Percentiles rank a stretch among this genome's conserved stretches.
phyloP scores from a whole-genome alignment of 2,797 vertebrate genomes.

The Anguilla marmorata region DNA sequence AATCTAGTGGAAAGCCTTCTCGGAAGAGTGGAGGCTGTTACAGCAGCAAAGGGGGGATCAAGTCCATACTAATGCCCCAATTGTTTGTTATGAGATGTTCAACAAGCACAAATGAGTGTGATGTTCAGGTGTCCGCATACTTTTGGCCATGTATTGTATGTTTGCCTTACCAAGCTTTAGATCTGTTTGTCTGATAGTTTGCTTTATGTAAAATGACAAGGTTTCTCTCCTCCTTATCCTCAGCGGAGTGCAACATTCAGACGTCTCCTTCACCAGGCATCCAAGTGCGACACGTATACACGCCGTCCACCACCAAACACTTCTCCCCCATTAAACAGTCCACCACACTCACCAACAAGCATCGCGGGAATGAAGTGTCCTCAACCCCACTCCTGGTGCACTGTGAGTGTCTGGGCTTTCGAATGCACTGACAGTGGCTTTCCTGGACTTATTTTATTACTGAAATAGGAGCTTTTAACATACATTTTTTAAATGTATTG shows the following conservation, averaged over 20 bases:
- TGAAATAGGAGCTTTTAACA: neutral
- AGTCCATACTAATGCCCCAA: too few species aligned
- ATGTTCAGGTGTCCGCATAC: too few species aligned
- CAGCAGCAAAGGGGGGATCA: too few species aligned
- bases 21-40: too few species aligned
- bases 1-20: too few species aligned
- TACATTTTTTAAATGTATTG: neutral
- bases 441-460: neutral
- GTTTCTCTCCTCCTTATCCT: slow-evolving; percentile 20
- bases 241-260: slow-evolving; percentile 97
- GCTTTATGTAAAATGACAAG: neutral
- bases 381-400: slow-evolving; percentile 93
- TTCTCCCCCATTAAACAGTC: slow-evolving; percentile 99
- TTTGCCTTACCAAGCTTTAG: neutral
- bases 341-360: slow-evolving; percentile 97
- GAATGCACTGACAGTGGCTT: neutral
- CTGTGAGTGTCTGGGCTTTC: slow-evolving; percentile 76
- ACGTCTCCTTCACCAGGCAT: slow-evolving; percentile 96
- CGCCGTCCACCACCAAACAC: slow-evolving; percentile 96
- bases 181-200: neutral
- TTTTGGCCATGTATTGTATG: neutral
- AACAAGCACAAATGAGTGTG: too few species aligned
- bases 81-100: too few species aligned
- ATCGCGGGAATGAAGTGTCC: slow-evolving; percentile 95
- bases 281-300: slow-evolving; percentile 97